phyloP scores from a whole-genome alignment of 2,888 invertebrate species.

The Papilio elwesi region DNA sequence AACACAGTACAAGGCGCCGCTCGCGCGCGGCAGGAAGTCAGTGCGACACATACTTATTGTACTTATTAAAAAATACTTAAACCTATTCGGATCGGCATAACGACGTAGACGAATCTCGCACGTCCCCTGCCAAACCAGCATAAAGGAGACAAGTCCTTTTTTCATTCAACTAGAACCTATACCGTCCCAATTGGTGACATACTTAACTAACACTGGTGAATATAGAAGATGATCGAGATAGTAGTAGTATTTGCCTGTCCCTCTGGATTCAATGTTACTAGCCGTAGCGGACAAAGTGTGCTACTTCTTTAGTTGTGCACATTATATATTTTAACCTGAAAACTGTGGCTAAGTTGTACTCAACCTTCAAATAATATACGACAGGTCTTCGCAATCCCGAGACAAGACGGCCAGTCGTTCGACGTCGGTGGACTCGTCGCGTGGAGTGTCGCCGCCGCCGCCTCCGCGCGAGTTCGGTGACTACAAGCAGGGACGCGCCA shows the following conservation, averaged over 20 bases:
- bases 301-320: too few species aligned
- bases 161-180: too few species aligned
- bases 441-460: conserved; percentile 73
- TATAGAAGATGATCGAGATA: too few species aligned
- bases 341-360: background rate
- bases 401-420: conserved; percentile 87
- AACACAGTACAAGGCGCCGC: conserved; percentile 90
- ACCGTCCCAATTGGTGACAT: too few species aligned
- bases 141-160: too few species aligned
- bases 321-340: too few species aligned
- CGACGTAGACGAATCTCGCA: background rate
- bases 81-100: too few species aligned
- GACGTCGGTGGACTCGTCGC: conserved; percentile 78
- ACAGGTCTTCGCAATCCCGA: conserved; percentile 84
- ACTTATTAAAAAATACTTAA: too few species aligned
- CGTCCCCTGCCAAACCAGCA: too few species aligned
- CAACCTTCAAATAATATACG: background rate
- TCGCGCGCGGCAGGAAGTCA: conserved; percentile 67
- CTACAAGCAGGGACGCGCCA: conserved; percentile 62
- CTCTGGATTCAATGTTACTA: background rate
- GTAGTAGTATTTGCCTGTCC: too few species aligned
- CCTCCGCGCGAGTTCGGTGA: conserved; percentile 72
- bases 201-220: too few species aligned
- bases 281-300: too few species aligned
- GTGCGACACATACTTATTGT: conserved; percentile 6